Base-by-base conservation (phyloP, 2,113 vertebrate genomes). In the Syrrhaptes paradoxus region DNA sequence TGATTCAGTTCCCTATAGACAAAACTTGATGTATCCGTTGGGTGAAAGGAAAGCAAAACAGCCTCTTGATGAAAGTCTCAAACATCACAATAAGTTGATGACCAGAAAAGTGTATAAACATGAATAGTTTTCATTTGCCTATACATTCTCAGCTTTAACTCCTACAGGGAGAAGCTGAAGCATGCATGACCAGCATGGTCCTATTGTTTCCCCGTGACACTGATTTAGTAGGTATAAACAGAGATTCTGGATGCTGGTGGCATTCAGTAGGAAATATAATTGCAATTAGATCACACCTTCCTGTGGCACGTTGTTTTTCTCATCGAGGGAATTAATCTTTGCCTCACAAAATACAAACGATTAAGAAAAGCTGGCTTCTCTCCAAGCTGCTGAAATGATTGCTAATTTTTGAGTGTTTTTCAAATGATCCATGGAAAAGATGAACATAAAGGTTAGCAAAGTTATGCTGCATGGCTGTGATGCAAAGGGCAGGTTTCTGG, bases 401-500 rank as follows among this genome's bases (percentile, higher is more conserved):
- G 57, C 38, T 95, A 58, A 87, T 96, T 95, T 96, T 70, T 67
- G 93, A 90, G 71, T 14, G 36, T n/a, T 95, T 95, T 77, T 85
- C 84, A 77, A 49, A 74, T 48, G 93, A 97, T 96, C 96, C 80
- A 0, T 93, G 96, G 89, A 95, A 86, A 82, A 91, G 77, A 90
- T 76, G 92, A 92, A 86, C 25, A 31, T 49, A 94, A 97, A 97
- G 95, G 96, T 95, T 90, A 91, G 89, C 22, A 66, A 66, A 92
- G 79, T 80, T 86, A 45, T 84, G 71, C 85, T 94, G 71, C 58
- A 1, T 70, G 77, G 71, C 88, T 93, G 59, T 8, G 57, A 54
- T 61, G 89, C 67, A 94, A 95, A 97, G 95, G 96, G 94, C 87
- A 95, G 70, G 48, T 96, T 97, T 96, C 90, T 85, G 76, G 54